These are phyloP conservation scores for Mus pahari DNA, from an alignment of 2,113 vertebrate species.

Conservation along the genomic window DNA sequence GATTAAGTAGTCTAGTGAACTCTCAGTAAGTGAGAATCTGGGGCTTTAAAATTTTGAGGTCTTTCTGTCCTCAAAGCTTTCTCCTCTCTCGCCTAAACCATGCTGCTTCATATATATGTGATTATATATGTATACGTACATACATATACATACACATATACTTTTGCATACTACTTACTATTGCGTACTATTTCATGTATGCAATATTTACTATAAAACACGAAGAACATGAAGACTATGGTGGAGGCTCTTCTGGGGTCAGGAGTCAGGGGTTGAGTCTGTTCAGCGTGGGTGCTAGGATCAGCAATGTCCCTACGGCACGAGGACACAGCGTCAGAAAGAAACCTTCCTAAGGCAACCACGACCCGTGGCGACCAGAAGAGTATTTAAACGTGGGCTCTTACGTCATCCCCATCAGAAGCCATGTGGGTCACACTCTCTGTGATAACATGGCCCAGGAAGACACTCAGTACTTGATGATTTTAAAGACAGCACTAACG, in stretches of 20 bases:
- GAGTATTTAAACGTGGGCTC: conserved; percentile 6
- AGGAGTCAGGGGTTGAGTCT: no score
- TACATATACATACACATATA: no score
- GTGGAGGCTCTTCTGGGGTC: not conserved
- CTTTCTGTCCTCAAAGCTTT: not conserved
- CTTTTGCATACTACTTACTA: no score
- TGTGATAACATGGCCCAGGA: not conserved
- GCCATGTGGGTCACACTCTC: no score
- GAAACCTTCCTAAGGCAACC: not conserved
- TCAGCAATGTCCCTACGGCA: not conserved
- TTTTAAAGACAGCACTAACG: not conserved
- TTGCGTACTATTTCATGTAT: no score
- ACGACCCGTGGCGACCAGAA: not conserved
- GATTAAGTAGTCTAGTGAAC: not conserved
- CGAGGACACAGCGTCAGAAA: not conserved
- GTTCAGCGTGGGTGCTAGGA: not conserved
- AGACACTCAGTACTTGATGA: not conserved
- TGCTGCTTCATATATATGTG: not conserved
- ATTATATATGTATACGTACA: no score
- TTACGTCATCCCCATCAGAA: not conserved
- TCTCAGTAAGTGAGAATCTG: not conserved
- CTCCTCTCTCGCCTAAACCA: not conserved
- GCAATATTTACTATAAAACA: not conserved
- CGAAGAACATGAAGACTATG: not conserved
- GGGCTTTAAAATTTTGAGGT: conserved; percentile 25